phyloP scores from a whole-genome alignment of 2,888 invertebrate genomes.

The Margaritifera margaritifera region DNA sequence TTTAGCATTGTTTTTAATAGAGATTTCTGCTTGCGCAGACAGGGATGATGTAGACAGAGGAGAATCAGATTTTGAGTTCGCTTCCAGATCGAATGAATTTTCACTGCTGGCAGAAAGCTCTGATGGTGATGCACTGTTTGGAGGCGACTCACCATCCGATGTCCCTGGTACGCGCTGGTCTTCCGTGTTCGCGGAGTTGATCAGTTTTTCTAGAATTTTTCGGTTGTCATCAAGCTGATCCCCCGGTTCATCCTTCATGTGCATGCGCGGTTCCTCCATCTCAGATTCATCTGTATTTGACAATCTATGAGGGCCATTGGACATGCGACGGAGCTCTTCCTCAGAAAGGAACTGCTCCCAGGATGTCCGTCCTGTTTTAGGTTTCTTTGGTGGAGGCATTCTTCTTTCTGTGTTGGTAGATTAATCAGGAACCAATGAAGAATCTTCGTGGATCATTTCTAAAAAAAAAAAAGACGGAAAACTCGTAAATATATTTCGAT shows the following conservation, averaged over 20 bases:
- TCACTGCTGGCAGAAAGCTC: not conserved
- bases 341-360: slow-evolving; percentile 63
- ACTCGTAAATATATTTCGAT: no score
- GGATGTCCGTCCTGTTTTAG: slow-evolving; percentile 64
- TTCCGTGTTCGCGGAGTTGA: slow-evolving; percentile 11
- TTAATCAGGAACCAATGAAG: no score
- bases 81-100: slow-evolving; percentile 1
- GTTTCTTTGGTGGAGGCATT: slow-evolving; percentile 68
- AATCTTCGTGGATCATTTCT: no score
- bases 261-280: no score
- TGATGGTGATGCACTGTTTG: slow-evolving; percentile 11
- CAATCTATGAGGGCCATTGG: no score
- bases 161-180: slow-evolving; percentile 16
- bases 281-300: no score
- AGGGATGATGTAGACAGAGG: slow-evolving; percentile 1
- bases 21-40: not conserved
- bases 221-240: no score
- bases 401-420: not conserved
- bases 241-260: no score
- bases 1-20: not conserved
- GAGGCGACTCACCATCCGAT: slow-evolving; percentile 1
- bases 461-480: no score
- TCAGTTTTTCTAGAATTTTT: slow-evolving; percentile 21
- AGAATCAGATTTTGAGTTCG: slow-evolving; percentile 1
- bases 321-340: slow-evolving; percentile 41